These are phyloP conservation scores for Axinella damicornis DNA, from an alignment of 37 sponge, comb jelly and placozoan species.

Conservation along the genomic window DNA sequence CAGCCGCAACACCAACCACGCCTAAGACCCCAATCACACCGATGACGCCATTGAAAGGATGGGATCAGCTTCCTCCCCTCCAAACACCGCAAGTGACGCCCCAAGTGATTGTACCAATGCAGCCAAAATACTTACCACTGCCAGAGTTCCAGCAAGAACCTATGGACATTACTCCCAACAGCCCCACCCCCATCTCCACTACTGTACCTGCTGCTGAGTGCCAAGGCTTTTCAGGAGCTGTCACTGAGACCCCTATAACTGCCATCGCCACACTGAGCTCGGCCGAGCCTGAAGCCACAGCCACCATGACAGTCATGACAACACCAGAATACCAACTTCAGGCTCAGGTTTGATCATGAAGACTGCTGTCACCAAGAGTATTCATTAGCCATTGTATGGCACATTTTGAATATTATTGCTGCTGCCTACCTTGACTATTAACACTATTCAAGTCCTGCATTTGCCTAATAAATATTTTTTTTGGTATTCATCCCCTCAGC, in stretches of 20 bases:
- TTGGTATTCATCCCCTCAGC: too few relatives aligned
- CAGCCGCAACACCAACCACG: conserved; percentile 17
- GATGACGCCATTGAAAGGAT: conserved; percentile 3
- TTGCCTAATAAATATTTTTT: too few relatives aligned
- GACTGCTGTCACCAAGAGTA: neutral
- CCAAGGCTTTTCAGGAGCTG: neutral
- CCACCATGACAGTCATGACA: conserved; percentile 28
- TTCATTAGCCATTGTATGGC: too few relatives aligned
- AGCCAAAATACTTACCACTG: too few relatives aligned
- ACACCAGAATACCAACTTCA: neutral
- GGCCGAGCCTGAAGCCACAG: conserved; percentile 24
- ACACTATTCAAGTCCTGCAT: too few relatives aligned
- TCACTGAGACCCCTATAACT: neutral
- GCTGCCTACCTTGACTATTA: too few relatives aligned
- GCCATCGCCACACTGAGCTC: neutral
- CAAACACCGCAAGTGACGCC: neutral
- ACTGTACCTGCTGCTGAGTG: neutral
- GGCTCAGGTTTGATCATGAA: neutral
- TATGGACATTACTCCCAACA: neutral
- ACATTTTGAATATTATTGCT: too few relatives aligned
- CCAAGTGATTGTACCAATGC: neutral
- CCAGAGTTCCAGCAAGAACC: too few relatives aligned
- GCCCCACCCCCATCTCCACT: neutral
- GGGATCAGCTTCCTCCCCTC: neutral
- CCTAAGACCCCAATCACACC: conserved; percentile 15